Percentiles rank a stretch among this genome's conserved stretches.
phyloP scores from a whole-genome alignment of 2,113 vertebrate species.

The Otus sunia region DNA sequence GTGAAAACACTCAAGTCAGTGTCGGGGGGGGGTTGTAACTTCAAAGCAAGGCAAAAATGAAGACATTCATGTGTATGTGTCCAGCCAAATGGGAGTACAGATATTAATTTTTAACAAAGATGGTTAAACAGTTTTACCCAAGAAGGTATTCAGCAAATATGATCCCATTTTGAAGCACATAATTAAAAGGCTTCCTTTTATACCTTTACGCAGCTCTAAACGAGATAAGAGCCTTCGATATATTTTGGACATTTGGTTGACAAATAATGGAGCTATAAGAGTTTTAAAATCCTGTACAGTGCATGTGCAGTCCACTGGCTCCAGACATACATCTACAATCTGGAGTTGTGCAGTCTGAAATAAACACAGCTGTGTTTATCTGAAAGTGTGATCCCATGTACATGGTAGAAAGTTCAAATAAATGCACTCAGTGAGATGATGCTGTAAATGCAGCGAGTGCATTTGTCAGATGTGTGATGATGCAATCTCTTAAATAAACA shows the following conservation, averaged over 20 bases:
- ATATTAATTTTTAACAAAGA: background rate
- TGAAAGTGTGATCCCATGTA: conserved; percentile 76
- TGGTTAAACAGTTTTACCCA: background rate
- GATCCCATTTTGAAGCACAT: background rate
- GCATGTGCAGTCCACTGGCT: conserved; percentile 59
- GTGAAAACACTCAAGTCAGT: background rate
- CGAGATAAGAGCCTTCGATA: background rate
- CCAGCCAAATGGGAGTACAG: background rate
- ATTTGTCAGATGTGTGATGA: conserved; percentile 77
- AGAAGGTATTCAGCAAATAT: conserved; percentile 18
- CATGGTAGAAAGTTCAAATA: conserved; percentile 78
- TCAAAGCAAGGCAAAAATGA: background rate
- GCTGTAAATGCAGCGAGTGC: conserved; percentile 67
- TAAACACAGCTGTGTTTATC: conserved; percentile 84
- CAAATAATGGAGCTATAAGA: conserved; percentile 39
- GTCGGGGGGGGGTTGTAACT: background rate
- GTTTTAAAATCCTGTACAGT: conserved; percentile 30
- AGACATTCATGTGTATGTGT: background rate
- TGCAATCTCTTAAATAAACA: conserved; percentile 76
- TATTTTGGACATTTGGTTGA: background rate
- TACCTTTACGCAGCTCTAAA: conserved; percentile 13
- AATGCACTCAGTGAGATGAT: conserved; percentile 57
- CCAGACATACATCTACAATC: conserved; percentile 63
- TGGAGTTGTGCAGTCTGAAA: conserved; percentile 66
- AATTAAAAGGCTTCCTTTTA: background rate